These are phyloP conservation scores for Acromyrmex echinatior DNA, from an alignment of 1,140 invertebrate species.

Conservation along the genomic window DNA sequence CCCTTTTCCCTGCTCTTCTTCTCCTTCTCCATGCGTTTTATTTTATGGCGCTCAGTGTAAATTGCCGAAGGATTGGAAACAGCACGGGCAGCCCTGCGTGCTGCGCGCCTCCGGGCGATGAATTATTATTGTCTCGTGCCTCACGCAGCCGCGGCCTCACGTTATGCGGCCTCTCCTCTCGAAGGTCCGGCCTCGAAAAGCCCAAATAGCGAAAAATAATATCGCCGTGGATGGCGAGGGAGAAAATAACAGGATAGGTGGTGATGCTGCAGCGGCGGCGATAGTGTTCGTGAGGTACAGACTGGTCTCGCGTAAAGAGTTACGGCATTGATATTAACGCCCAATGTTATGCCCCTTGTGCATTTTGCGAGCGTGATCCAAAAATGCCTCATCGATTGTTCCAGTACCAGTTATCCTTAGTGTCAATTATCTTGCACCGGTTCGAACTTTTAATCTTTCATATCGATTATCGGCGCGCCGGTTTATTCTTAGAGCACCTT, in stretches of 20 bases:
- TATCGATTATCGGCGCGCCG: neutral
- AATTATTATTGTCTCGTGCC: conserved; percentile 82
- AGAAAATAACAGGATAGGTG: conserved; percentile 69
- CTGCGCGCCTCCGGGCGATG: conserved; percentile 69
- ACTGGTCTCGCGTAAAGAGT: conserved; percentile 25
- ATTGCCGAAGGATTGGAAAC: conserved; percentile 80
- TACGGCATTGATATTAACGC: conserved; percentile 21
- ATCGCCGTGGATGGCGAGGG: conserved; percentile 47
- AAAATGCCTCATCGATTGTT: conserved; percentile 44
- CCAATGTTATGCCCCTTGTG: conserved; percentile 7
- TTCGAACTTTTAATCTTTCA: conserved; percentile 41
- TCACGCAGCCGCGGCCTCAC: conserved; percentile 74
- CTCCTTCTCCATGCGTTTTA: conserved; percentile 57
- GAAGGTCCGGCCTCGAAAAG: conserved; percentile 58
- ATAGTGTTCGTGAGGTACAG: neutral
- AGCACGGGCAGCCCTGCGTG: conserved; percentile 74
- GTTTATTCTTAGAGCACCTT: conserved; percentile 23
- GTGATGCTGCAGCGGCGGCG: conserved; percentile 11
- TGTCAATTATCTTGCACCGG: conserved; percentile 27
- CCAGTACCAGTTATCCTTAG: conserved; percentile 26
- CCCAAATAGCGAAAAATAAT: conserved; percentile 71
- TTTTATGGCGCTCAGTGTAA: conserved; percentile 76
- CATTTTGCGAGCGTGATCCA: neutral
- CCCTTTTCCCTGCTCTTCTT: neutral
- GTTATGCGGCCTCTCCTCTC: conserved; percentile 63